A percentile compares a stretch with the other conserved stretches of the same genome.
phyloP scores from a whole-genome alignment of 1,140 invertebrate genomes.

The Lineus longissimus region DNA sequence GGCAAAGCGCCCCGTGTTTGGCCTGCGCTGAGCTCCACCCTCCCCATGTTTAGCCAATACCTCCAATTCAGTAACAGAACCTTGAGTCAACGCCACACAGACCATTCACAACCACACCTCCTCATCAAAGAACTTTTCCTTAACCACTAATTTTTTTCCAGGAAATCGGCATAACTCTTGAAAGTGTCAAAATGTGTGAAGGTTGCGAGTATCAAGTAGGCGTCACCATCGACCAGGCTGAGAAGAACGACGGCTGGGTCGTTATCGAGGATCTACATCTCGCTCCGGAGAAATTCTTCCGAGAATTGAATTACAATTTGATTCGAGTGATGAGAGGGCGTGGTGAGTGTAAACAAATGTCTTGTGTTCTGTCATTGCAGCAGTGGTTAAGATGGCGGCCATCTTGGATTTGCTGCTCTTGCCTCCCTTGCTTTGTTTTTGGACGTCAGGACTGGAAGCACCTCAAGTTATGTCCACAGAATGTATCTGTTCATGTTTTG shows the following conservation, averaged over 20 bases:
- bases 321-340: constrained; percentile 32
- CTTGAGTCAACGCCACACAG: too few relatives aligned
- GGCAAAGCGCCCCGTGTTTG: too few relatives aligned
- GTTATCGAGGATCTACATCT: constrained; percentile 46
- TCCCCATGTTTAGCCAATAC: too few relatives aligned
- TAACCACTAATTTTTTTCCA: not conserved
- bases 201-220: constrained; percentile 36
- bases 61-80: too few relatives aligned
- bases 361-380: too few relatives aligned
- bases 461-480: too few relatives aligned
- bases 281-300: constrained; percentile 31
- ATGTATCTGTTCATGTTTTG: too few relatives aligned
- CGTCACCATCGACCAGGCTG: constrained; percentile 40
- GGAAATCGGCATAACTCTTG: constrained; percentile 18
- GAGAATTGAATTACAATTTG: constrained; percentile 35
- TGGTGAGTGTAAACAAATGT: constrained; percentile 23
- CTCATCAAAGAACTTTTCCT: not conserved
- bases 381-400: too few relatives aligned
- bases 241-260: constrained; percentile 47
- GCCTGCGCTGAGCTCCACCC: too few relatives aligned
- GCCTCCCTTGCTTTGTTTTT: not conserved
- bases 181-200: constrained; percentile 37
- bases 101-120: too few relatives aligned
- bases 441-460: too few relatives aligned
- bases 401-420: not conserved